Evolutionary conservation across 2,113 vertebrate genomes (phyloP), one percentile per base, ranked within the genome.

Genomic region (Crocuta crocuta): DNA sequence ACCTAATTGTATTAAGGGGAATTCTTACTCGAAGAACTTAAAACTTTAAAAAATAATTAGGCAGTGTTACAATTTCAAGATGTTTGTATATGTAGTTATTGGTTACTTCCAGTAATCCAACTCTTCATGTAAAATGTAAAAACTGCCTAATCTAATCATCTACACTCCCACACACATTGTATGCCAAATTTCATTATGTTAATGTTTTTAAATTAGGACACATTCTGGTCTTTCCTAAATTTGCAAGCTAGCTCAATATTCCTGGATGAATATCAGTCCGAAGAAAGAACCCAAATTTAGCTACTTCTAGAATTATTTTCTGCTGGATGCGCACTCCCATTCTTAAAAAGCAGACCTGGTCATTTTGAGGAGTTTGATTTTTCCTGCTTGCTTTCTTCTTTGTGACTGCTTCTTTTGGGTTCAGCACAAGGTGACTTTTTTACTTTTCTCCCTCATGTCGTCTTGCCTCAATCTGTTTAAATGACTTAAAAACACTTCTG

Each of bases 221-320:
- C 66, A 43, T 82, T 96, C 88, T 74, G 63, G 23, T 55, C 10
- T 73, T 70, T 97, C 81, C 35, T 98, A 83, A 90, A 80, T 89
- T 95, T 97, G 61, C 45, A 74, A 93, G 12, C 26, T 89, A 97
- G 92, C 78, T 98, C 88, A 95, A 50, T 92, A 86, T 98, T 98
- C 83, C 68, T 80, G 86, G 86, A n/a, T n/a, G 70, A 96, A 91
- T 90, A 95, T 97, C 73, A 74, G 63, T 98, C 98, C 88, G 97
- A 68, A 97, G 70, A 82, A 89, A 87, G 15, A 33, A 48, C 17
- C 17, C 16, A 91, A 63, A 82, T 86, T 89, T 80, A 96, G 7
- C 53, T 85, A 19, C 24, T 73, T 88, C 10, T 4, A 48, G 26
- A 83, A 2, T 4, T 95, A 4, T 35, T 88, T 95, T 88, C 28